phyloP scores from a whole-genome alignment of 2,888 invertebrate genomes.

The Hylaea fasciaria region DNA sequence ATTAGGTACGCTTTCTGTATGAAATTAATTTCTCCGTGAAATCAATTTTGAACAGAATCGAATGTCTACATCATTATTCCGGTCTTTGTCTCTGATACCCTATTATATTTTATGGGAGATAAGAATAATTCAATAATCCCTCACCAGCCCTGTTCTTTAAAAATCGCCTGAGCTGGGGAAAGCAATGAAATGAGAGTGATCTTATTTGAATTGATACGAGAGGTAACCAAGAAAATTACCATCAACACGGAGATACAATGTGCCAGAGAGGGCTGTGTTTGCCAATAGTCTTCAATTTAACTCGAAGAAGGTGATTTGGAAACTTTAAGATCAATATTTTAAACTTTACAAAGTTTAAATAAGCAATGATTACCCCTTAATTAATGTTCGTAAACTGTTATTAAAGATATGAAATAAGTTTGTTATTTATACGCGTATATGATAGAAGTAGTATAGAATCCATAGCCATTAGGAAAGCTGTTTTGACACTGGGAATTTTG shows the following conservation, averaged over 20 bases:
- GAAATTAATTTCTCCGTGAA: constrained; percentile 30
- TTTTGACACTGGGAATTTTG: too few species aligned
- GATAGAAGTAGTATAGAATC: neutral
- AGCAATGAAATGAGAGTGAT: constrained; percentile 56
- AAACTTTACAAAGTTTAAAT: neutral
- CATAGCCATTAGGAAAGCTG: too few species aligned
- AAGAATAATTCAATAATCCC: constrained; percentile 40
- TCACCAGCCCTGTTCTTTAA: constrained; percentile 43
- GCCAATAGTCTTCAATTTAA: neutral
- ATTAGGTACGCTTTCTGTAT: constrained; percentile 28
- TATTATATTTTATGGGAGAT: constrained; percentile 37
- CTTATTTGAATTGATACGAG: constrained; percentile 61
- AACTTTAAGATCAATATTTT: constrained; percentile 4
- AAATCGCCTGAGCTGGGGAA: constrained; percentile 52
- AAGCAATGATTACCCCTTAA: constrained; percentile 7
- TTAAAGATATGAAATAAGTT: constrained; percentile 6
- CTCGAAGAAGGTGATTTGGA: neutral
- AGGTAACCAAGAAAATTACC: constrained; percentile 61
- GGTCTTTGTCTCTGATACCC: constrained; percentile 27
- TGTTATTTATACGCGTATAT: neutral
- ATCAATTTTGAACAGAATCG: constrained; percentile 33
- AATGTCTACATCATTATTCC: constrained; percentile 33
- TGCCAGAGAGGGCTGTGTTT: constrained; percentile 19
- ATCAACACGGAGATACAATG: constrained; percentile 48
- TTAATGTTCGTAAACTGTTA: constrained; percentile 1